Conservation (phyloP, 2,113 vertebrate species). For the Halcyon senegalensis region DNA sequence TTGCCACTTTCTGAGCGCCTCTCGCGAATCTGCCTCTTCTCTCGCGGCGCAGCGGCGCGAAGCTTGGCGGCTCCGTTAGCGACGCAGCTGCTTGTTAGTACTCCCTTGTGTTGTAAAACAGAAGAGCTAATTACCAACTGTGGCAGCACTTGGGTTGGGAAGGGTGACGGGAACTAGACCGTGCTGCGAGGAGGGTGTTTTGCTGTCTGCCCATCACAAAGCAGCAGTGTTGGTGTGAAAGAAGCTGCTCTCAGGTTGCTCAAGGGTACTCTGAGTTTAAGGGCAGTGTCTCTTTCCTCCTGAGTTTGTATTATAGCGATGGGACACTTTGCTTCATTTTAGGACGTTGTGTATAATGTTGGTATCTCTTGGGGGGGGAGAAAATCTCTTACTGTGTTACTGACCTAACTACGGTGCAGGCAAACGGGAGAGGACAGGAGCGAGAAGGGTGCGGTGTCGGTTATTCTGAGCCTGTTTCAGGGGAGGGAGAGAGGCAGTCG, state of each 20-base stretch:
- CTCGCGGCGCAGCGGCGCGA: background rate
- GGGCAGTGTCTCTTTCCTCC: background rate
- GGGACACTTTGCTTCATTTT: slow-evolving; percentile 6
- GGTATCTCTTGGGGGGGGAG: background rate
- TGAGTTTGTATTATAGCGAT: background rate
- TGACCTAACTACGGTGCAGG: background rate
- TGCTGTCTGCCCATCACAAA: background rate
- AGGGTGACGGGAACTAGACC: background rate
- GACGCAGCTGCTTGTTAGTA: slow-evolving; percentile 54
- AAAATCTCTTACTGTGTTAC: background rate
- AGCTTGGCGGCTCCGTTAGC: background rate
- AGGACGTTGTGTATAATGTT: background rate
- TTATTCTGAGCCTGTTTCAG: background rate
- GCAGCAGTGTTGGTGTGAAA: background rate
- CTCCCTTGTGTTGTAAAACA: slow-evolving; percentile 28
- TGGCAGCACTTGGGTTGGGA: slow-evolving; percentile 14
- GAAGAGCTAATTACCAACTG: background rate
- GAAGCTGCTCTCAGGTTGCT: slow-evolving; percentile 27
- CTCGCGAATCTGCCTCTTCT: background rate
- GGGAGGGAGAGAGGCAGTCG: background rate
- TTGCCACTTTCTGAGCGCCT: background rate
- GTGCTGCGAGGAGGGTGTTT: background rate
- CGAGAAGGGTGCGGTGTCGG: background rate
- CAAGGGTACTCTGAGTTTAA: slow-evolving; percentile 23
- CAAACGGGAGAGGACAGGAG: background rate